Conservation (phyloP, 1,140 invertebrate genomes). For the Bicyclus anynana region DNA sequence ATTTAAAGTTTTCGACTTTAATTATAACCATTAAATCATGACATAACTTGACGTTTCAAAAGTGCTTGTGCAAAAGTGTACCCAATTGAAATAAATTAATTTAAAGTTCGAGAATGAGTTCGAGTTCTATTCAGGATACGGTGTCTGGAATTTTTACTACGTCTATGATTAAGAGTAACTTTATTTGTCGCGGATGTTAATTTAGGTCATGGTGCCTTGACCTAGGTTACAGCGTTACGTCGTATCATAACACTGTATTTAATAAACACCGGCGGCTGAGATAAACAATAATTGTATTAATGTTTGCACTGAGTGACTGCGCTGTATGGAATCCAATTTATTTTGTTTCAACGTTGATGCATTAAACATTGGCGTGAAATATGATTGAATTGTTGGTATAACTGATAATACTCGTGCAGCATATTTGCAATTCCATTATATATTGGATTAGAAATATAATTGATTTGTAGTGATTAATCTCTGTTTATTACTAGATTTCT, state of each 20-base stretch:
- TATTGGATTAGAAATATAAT: constrained; percentile 7
- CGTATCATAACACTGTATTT: constrained; percentile 9
- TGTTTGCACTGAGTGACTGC: not conserved
- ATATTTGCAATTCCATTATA: constrained; percentile 14
- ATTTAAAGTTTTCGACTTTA: no score
- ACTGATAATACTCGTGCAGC: not conserved
- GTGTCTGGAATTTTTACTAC: no score
- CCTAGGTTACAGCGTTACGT: constrained; percentile 27
- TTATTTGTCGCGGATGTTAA: constrained; percentile 20
- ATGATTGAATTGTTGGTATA: constrained; percentile 16
- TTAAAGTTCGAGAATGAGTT: no score
- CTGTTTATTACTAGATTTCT: not conserved
- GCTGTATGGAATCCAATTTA: constrained; percentile 10
- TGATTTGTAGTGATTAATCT: not conserved
- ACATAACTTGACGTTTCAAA: no score
- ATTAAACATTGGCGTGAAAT: constrained; percentile 6
- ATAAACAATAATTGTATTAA: not conserved
- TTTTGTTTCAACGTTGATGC: not conserved
- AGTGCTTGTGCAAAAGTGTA: no score
- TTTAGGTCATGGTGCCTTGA: constrained; percentile 29
- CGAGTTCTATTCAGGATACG: no score
- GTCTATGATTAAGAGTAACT: not conserved
- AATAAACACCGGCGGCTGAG: constrained; percentile 3
- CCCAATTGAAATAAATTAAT: no score
- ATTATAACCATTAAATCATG: no score